A percentile compares a stretch with the other conserved stretches of the same genome.
Conservation (phyloP, 2,113 vertebrate species). For the Cygnus buccinator region DNA sequence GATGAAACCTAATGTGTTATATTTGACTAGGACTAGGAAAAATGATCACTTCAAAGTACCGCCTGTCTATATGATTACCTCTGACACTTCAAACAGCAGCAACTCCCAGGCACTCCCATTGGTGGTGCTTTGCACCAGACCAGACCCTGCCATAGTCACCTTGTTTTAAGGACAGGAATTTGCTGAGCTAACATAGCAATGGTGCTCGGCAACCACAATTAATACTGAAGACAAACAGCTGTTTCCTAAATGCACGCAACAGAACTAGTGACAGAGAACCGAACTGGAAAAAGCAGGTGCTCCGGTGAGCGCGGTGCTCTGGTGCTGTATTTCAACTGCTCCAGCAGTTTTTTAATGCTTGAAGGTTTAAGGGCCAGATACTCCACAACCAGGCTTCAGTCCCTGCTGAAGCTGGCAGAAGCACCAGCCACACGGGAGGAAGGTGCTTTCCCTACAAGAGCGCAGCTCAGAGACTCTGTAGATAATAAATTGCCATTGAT, state of each 20-base stretch:
- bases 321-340: neutral
- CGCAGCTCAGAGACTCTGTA: fast-evolving
- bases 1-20: slow-evolving; percentile 41
- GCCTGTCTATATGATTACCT: fast-evolving
- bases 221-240: neutral
- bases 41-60: neutral
- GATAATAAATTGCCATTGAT: neutral
- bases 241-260: neutral
- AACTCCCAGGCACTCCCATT: neutral
- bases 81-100: fast-evolving
- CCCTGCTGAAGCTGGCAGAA: neutral
- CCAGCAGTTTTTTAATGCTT: neutral
- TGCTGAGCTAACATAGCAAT: fast-evolving
- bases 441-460: fast-evolving
- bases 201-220: neutral
- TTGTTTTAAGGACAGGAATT: neutral
- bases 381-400: neutral
- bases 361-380: neutral
- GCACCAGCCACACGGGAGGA: fast-evolving
- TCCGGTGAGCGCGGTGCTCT: neutral
- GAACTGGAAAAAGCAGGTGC: neutral
- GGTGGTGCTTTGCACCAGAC: neutral
- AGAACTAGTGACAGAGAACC: fast-evolving
- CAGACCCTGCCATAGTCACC: fast-evolving
- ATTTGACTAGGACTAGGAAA: slow-evolving; percentile 58